Percentiles rank a stretch among this genome's conserved stretches.
Evolutionary conservation across 1,140 invertebrate species (phyloP).

Genomic region (Papilio helenus): DNA sequence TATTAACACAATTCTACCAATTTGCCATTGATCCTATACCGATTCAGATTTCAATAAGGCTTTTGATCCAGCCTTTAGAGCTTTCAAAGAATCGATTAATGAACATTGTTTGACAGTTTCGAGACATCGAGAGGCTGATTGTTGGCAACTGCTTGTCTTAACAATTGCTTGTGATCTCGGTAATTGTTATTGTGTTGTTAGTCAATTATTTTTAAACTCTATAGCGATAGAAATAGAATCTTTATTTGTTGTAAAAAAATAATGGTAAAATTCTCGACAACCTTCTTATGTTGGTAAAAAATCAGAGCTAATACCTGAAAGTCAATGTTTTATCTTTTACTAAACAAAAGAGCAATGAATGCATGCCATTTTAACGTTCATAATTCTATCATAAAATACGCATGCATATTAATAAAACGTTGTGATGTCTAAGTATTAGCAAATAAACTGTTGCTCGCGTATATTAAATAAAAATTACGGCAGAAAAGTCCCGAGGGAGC

Average conservation of each 20-base stretch:
- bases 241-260: background rate
- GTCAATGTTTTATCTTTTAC: background rate
- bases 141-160: constrained; percentile 47
- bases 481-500: constrained; percentile 70
- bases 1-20: constrained; percentile 71
- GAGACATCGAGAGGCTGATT: constrained; percentile 58
- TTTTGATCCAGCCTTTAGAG: constrained; percentile 67
- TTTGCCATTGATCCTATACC: constrained; percentile 62
- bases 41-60: constrained; percentile 58
- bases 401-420: background rate
- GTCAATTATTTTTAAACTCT: background rate
- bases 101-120: constrained; percentile 74
- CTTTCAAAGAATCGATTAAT: constrained; percentile 65
- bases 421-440: constrained; percentile 57
- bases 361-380: background rate
- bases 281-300: background rate
- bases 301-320: no score
- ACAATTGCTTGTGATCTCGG: constrained; percentile 45
- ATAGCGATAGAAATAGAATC: background rate
- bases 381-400: background rate
- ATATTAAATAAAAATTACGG: constrained; percentile 79
- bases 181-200: constrained; percentile 10
- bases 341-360: background rate
- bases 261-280: no score
- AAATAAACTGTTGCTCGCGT: constrained; percentile 78